phyloP scores from a whole-genome alignment of 1,140 invertebrate genomes.

The Drosophila teissieri region DNA sequence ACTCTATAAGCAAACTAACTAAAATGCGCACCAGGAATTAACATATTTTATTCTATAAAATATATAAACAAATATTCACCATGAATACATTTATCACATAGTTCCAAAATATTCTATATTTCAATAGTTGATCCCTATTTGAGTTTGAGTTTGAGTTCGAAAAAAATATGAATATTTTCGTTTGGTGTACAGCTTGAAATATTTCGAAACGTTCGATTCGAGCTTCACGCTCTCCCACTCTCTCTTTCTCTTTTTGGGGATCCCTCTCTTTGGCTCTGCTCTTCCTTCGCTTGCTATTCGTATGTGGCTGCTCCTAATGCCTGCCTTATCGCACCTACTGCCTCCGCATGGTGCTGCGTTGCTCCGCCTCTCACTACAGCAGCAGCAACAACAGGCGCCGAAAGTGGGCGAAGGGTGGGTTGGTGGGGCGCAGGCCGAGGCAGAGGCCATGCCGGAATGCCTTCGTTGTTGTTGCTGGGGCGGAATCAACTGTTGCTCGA shows the following conservation, averaged over 20 bases:
- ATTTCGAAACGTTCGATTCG: slow-evolving; percentile 5
- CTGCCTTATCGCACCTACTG: slow-evolving; percentile 67
- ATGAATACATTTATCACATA: not conserved
- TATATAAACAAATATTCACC: not conserved
- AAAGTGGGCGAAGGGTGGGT: slow-evolving; percentile 34
- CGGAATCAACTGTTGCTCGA: slow-evolving; percentile 34
- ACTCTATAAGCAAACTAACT: too few relatives aligned
- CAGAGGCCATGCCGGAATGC: slow-evolving; percentile 32
- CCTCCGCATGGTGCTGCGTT: slow-evolving; percentile 9
- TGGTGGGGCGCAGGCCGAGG: slow-evolving; percentile 31
- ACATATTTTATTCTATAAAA: not conserved
- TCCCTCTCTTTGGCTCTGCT: slow-evolving; percentile 6
- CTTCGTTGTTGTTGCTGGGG: slow-evolving; percentile 45
- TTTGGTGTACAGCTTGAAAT: slow-evolving; percentile 60
- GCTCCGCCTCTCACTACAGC: slow-evolving; percentile 39
- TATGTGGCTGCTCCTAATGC: slow-evolving; percentile 26
- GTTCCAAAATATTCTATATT: not conserved
- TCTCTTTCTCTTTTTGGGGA: slow-evolving; percentile 15
- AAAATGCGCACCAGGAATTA: too few relatives aligned
- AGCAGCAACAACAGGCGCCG: slow-evolving; percentile 31
- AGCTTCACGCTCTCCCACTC: slow-evolving; percentile 23
- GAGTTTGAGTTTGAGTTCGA: not conserved
- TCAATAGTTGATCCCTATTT: not conserved
- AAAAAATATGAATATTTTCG: not conserved
- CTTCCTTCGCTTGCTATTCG: slow-evolving; percentile 16